These are phyloP conservation scores for Cynodonichthys magdalenae DNA, from an alignment of 2,797 vertebrate species.

Conservation along the genomic window DNA sequence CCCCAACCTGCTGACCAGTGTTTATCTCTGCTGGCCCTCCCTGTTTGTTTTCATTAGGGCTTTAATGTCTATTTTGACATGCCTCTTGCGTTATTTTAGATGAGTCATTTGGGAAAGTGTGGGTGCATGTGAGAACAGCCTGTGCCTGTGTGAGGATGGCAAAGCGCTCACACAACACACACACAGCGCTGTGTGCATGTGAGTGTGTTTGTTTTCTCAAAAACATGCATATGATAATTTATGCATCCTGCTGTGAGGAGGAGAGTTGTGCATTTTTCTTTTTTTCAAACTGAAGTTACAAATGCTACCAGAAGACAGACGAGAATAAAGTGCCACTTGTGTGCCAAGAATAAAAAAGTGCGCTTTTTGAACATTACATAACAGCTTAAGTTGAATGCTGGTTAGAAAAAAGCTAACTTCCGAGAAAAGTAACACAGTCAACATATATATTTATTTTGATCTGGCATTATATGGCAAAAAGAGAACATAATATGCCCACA, in stretches of 20 bases:
- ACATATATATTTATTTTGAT: not conserved
- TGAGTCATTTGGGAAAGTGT: constrained; percentile 67
- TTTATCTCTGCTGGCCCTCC: constrained; percentile 55
- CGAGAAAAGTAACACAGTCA: not conserved
- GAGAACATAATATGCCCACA: too few relatives aligned
- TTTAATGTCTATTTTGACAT: constrained; percentile 69
- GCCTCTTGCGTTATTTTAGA: constrained; percentile 66
- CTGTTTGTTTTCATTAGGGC: constrained; percentile 63
- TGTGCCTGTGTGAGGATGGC: constrained; percentile 51
- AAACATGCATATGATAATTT: constrained; percentile 28
- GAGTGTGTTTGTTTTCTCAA: constrained; percentile 3
- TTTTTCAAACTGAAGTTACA: constrained; percentile 16
- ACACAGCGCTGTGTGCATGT: not conserved
- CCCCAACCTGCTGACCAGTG: constrained; percentile 38
- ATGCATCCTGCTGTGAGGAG: constrained; percentile 28
- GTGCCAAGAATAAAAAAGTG: constrained; percentile 8
- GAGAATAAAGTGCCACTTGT: constrained; percentile 19
- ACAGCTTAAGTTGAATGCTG: constrained; percentile 7
- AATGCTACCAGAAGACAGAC: constrained; percentile 12
- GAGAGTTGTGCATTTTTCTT: not conserved
- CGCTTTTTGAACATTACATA: constrained; percentile 30
- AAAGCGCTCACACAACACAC: constrained; percentile 16
- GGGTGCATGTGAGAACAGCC: constrained; percentile 72
- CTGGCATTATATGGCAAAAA: constrained; percentile 25
- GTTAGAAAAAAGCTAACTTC: not conserved